phyloP scores from a whole-genome alignment of 2,797 vertebrate species.

The Typhlichthys eigenmanni region DNA sequence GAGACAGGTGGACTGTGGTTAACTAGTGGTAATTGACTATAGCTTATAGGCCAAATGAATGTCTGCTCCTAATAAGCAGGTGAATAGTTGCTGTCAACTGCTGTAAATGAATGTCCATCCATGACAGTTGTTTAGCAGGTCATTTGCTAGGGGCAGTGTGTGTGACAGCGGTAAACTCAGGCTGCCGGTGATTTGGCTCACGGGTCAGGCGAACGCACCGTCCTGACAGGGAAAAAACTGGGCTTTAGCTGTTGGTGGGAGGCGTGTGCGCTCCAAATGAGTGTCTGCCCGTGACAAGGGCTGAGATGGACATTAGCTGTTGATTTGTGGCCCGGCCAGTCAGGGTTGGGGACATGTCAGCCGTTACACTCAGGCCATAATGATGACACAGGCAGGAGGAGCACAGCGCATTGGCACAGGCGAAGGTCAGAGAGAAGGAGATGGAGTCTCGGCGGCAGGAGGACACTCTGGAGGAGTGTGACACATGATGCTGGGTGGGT shows the following conservation, averaged over 20 bases:
- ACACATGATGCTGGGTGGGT: conserved; percentile 72
- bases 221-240: conserved; percentile 70
- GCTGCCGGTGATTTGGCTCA: conserved; percentile 67
- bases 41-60: conserved; percentile 56
- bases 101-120: conserved; percentile 59
- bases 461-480: conserved; percentile 64
- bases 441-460: conserved; percentile 61
- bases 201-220: conserved; percentile 66
- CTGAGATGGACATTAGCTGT: conserved; percentile 73
- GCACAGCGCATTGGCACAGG: conserved; percentile 1
- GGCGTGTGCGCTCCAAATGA: conserved; percentile 69
- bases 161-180: conserved; percentile 61
- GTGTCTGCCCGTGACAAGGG: conserved; percentile 67
- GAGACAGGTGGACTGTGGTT: conserved; percentile 51
- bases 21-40: conserved; percentile 63
- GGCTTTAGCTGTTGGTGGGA: conserved; percentile 59
- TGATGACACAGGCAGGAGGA: conserved; percentile 50
- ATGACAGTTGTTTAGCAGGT: conserved; percentile 69
- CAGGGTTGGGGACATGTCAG: conserved; percentile 66
- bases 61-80: conserved; percentile 64
- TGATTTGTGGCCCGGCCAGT: conserved; percentile 73
- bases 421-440: conserved; percentile 56
- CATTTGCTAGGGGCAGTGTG: conserved; percentile 59
- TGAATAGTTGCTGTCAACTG: conserved; percentile 63
- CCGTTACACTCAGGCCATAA: conserved; percentile 58